Evolutionary conservation across 2,888 invertebrate species (phyloP).

Genomic region (Agelastica alni): DNA sequence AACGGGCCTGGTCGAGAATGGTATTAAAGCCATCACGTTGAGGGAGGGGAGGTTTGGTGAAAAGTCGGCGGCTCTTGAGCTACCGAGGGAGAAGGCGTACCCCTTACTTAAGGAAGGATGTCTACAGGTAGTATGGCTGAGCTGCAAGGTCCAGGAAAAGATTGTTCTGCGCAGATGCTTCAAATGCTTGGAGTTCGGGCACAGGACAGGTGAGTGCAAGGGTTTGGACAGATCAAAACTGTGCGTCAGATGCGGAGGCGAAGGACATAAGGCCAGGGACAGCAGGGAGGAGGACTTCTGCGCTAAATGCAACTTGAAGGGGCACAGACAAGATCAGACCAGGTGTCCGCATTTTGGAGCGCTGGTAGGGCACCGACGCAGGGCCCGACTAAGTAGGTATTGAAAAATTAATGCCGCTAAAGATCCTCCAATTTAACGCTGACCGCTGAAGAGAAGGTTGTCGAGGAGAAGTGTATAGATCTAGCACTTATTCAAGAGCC

Average conservation of each 20-base stretch:
- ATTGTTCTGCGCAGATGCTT: neutral
- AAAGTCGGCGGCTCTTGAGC: neutral
- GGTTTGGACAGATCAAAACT: neutral
- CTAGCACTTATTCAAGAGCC: too few species aligned
- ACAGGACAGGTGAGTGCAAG: neutral
- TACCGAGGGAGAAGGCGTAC: neutral
- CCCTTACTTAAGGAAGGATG: neutral
- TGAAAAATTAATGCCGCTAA: too few species aligned
- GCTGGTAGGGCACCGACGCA: too few species aligned
- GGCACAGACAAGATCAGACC: too few species aligned
- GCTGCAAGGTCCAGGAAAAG: too few species aligned
- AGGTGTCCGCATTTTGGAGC: too few species aligned
- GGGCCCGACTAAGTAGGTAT: too few species aligned
- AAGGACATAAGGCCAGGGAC: conserved; percentile 1
- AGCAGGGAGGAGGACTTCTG: too few species aligned
- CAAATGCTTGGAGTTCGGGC: conserved; percentile 2
- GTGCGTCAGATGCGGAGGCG: conserved; percentile 4
- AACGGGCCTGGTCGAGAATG: too few species aligned
- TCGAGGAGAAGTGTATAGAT: too few species aligned
- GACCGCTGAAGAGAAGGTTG: too few species aligned
- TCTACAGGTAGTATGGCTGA: neutral
- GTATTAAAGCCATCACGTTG: neutral
- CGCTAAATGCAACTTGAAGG: neutral
- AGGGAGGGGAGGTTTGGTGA: neutral
- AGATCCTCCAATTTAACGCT: too few species aligned